Percentiles rank a stretch among this genome's conserved stretches.
Evolutionary conservation across 2,797 vertebrate species (phyloP).

Genomic region (Vireo griseus): DNA sequence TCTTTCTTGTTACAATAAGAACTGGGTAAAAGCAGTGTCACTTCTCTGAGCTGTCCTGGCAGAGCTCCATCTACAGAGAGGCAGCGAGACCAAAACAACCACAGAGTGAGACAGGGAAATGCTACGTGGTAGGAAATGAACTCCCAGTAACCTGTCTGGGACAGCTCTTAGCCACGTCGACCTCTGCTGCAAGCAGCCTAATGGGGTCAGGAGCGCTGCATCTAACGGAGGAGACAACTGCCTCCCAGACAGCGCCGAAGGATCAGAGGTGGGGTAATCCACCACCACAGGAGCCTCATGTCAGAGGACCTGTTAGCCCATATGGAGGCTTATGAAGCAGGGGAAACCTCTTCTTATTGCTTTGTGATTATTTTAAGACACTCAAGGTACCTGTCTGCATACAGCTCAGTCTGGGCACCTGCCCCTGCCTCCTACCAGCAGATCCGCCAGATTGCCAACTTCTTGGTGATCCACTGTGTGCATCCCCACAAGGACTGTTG

Average conservation of each 20-base stretch:
- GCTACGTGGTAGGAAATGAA: background rate
- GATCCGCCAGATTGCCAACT: background rate
- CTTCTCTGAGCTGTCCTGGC: background rate
- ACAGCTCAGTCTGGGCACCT: background rate
- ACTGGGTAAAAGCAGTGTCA: constrained; percentile 31
- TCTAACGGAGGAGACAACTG: background rate
- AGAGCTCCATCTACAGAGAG: background rate
- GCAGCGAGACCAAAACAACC: background rate
- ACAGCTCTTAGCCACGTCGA: background rate
- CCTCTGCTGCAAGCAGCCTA: background rate
- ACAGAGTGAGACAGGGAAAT: background rate
- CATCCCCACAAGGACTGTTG: background rate
- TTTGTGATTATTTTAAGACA: background rate
- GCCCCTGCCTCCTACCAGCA: background rate
- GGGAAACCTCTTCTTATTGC: background rate
- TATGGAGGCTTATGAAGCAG: background rate
- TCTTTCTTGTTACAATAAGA: constrained; percentile 40
- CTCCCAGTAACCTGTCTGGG: background rate
- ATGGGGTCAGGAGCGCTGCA: background rate
- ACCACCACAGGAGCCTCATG: background rate
- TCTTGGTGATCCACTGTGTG: background rate
- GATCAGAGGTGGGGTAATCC: background rate
- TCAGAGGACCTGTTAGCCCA: background rate
- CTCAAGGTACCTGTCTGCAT: accelerated
- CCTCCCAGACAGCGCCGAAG: background rate